Evolutionary conservation across 2,888 invertebrate genomes (phyloP).

Genomic region (Polydrusus tereticollis): DNA sequence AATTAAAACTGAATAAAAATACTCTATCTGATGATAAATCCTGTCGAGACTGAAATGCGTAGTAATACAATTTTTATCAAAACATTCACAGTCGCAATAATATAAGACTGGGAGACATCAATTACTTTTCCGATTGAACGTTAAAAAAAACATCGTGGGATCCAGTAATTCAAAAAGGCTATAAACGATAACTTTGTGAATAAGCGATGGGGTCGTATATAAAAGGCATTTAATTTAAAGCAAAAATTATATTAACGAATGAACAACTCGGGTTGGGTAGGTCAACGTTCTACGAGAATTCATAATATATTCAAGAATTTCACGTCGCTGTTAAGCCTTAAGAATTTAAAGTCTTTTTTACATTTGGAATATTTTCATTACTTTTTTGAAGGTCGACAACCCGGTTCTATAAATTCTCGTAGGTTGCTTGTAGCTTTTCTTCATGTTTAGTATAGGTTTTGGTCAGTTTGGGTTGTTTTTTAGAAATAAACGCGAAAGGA

Average conservation of each 20-base stretch:
- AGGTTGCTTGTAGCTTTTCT: no score
- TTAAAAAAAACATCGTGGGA: slow-evolving; percentile 2
- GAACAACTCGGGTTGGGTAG: neutral
- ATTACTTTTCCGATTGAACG: neutral
- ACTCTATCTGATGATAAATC: no score
- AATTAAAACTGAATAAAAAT: no score
- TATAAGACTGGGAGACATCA: neutral
- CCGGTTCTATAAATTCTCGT: no score
- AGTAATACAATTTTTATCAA: neutral
- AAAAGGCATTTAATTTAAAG: slow-evolving; percentile 10
- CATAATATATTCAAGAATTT: slow-evolving; percentile 13
- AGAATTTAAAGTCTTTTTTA: neutral
- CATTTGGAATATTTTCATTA: no score
- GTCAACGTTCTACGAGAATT: slow-evolving; percentile 2
- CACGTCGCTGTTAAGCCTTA: neutral
- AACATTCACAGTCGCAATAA: neutral
- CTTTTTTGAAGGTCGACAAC: no score
- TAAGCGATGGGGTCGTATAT: slow-evolving; percentile 1
- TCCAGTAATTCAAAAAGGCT: neutral
- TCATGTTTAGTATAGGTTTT: no score
- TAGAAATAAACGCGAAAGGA: no score
- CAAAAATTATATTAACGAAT: neutral
- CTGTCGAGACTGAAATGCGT: no score
- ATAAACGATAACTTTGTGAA: slow-evolving; percentile 10
- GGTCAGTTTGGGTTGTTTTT: no score